Base-by-base conservation (phyloP, 2,888 invertebrate species). In the Sinohyriopsis cumingii region DNA sequence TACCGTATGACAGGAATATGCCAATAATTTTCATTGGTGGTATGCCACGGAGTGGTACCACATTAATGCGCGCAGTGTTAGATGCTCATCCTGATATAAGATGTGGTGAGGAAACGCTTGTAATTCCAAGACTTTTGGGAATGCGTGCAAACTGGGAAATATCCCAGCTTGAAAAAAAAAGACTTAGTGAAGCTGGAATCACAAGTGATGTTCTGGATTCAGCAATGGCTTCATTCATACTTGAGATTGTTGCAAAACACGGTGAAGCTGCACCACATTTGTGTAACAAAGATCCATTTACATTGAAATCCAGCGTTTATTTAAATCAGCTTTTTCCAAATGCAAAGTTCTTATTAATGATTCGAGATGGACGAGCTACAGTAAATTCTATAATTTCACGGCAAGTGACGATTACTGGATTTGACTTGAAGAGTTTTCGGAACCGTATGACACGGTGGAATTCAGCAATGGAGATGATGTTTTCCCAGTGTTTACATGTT, bases 281-380 rank as follows among this genome's bases (percentile, higher is more conserved):
- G 77, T 99, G 99, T 92, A 99, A 99, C 92, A 99, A 99, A 91
- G 99, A 99, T 92, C 99, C 99, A 66, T 94, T 99, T 82, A 98
- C 98, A 71, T 93, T 99, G 82, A 98, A 98, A 92, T 97, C 97
- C 93, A 97, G 97, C 88, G 94, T 95, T 67, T 99, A 96, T 91
- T 94, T 99, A 84, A 93, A 95, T 77, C 95, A 96, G 89, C 92
- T 99, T 74, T 99, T 99, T 91, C 99, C 99, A 62, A 97, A 97
- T 89, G 95, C 98, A 72, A 98, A 98, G 91, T 99, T 98, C 91
- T 93, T 99, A 84, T 96, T 99, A 91, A 98, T 99, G 97, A 94
- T 99, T 84, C 94, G 99, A 77, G 99, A 99, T 91, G 99, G 99
- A 45, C 93, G 99, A 77, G 99, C 99, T 75, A 98, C 98, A 33